A percentile compares a stretch with the other conserved stretches of the same genome.
These are phyloP conservation scores for Xenopus borealis DNA, from an alignment of 2,113 vertebrate species.

Conservation along the genomic window DNA sequence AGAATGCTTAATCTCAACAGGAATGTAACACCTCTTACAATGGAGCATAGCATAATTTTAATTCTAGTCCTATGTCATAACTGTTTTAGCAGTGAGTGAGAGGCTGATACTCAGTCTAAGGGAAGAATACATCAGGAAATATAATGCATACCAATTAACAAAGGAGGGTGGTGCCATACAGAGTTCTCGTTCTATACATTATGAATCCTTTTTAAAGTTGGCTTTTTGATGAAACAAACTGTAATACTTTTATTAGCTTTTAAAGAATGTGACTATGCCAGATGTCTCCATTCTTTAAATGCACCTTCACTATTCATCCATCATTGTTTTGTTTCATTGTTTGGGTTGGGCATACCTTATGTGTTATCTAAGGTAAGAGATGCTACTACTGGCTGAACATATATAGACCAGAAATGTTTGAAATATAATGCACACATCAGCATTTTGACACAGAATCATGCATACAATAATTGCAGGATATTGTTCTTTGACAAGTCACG, in stretches of 20 bases:
- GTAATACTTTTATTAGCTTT: slow-evolving; percentile 26
- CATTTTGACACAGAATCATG: too few relatives aligned
- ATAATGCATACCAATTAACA: too few relatives aligned
- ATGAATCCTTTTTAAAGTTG: background rate
- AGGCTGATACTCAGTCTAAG: slow-evolving; percentile 27
- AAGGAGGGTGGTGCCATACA: background rate
- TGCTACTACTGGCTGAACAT: too few relatives aligned
- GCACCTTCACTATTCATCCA: too few relatives aligned
- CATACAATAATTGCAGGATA: too few relatives aligned
- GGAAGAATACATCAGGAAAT: too few relatives aligned
- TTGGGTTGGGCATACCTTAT: too few relatives aligned
- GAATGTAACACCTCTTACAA: slow-evolving; percentile 21
- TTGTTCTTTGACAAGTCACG: background rate
- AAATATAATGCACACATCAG: too few relatives aligned
- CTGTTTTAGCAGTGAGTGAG: slow-evolving; percentile 8
- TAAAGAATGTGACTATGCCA: slow-evolving; percentile 7
- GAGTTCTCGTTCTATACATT: background rate
- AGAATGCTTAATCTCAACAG: slow-evolving; percentile 9
- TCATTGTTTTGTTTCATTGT: too few relatives aligned
- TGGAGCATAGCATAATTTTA: background rate
- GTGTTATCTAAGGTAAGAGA: too few relatives aligned
- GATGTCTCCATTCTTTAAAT: background rate
- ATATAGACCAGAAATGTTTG: too few relatives aligned
- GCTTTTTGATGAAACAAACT: slow-evolving; percentile 23
- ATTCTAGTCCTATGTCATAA: slow-evolving; percentile 22